phyloP scores from a whole-genome alignment of 2,797 vertebrate species.

The Pseudochirops cupreus region DNA sequence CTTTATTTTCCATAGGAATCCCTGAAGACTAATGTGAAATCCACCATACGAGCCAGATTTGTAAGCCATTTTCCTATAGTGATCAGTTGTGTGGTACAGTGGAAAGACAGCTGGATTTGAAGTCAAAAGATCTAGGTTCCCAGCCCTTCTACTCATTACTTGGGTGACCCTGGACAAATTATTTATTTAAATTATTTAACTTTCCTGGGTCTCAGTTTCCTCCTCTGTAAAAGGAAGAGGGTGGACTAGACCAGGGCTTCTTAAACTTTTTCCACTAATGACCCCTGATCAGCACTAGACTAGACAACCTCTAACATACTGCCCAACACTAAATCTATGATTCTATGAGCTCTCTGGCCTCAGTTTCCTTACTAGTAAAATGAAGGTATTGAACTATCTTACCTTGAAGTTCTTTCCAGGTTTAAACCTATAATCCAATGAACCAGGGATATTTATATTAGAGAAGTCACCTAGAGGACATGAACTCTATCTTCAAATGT shows the following conservation, averaged over 20 bases:
- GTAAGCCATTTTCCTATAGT: not conserved
- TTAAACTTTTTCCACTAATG: too few species aligned
- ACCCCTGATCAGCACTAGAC: too few species aligned
- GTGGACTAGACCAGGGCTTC: too few species aligned
- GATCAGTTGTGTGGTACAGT: not conserved
- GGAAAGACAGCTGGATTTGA: not conserved
- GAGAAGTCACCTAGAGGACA: not conserved
- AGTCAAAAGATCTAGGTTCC: not conserved
- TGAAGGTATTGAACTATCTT: not conserved
- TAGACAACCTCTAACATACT: not conserved
- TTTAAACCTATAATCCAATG: not conserved
- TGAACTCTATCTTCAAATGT: not conserved
- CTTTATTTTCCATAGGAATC: slow-evolving; percentile 48
- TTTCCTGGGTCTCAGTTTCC: not conserved
- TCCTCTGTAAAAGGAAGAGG: not conserved
- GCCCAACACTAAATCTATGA: not conserved
- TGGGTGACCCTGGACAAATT: not conserved
- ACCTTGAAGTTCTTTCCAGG: not conserved
- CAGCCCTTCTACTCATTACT: not conserved
- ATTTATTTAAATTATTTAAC: not conserved
- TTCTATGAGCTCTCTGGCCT: not conserved
- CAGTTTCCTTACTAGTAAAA: not conserved
- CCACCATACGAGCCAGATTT: slow-evolving; percentile 26
- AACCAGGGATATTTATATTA: not conserved
- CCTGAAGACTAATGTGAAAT: slow-evolving; percentile 64